These are phyloP conservation scores for Sinodicranocentrus sp. DNA, from an alignment of 2,888 invertebrate genomes.

Conservation along the genomic window DNA sequence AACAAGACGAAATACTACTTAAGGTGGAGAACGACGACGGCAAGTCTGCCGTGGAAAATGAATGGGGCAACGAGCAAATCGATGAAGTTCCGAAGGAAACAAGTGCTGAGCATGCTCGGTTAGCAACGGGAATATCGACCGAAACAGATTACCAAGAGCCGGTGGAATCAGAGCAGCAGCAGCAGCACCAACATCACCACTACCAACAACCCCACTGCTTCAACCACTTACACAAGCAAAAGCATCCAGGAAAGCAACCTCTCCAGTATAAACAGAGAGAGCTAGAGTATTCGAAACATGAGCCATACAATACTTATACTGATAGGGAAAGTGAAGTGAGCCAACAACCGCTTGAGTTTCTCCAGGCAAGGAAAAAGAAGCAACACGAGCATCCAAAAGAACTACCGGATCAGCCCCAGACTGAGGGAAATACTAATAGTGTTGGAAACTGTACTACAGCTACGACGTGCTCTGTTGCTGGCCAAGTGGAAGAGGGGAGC, in stretches of 20 bases:
- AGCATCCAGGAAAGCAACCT: slow-evolving; percentile 30
- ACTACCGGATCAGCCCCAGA: slow-evolving; percentile 49
- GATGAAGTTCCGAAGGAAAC: slow-evolving; percentile 66
- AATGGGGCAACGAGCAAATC: slow-evolving; percentile 71
- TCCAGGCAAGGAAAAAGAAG: slow-evolving; percentile 45
- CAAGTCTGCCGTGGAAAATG: slow-evolving; percentile 67
- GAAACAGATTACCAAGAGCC: slow-evolving; percentile 68
- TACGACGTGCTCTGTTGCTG: slow-evolving; percentile 40
- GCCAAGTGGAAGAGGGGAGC: slow-evolving; percentile 58
- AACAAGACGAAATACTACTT: slow-evolving; percentile 29
- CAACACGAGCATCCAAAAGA: slow-evolving; percentile 57
- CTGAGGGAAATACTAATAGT: slow-evolving; percentile 43
- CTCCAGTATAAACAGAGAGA: slow-evolving; percentile 41
- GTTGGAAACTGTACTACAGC: slow-evolving; percentile 12
- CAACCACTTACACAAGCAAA: slow-evolving; percentile 49
- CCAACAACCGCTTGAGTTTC: slow-evolving; percentile 57
- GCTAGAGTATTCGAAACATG: slow-evolving; percentile 30
- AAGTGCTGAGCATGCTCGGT: slow-evolving; percentile 75
- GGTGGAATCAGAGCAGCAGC: slow-evolving; percentile 58
- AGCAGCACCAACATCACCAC: slow-evolving; percentile 36
- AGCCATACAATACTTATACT: slow-evolving; percentile 24
- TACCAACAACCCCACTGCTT: slow-evolving; percentile 20
- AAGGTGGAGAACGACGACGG: slow-evolving; percentile 55
- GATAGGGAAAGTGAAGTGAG: slow-evolving; percentile 63
- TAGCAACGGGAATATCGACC: slow-evolving; percentile 77